Evolutionary conservation across 1,140 invertebrate species (phyloP).

Genomic region (Drosophila littoralis): DNA sequence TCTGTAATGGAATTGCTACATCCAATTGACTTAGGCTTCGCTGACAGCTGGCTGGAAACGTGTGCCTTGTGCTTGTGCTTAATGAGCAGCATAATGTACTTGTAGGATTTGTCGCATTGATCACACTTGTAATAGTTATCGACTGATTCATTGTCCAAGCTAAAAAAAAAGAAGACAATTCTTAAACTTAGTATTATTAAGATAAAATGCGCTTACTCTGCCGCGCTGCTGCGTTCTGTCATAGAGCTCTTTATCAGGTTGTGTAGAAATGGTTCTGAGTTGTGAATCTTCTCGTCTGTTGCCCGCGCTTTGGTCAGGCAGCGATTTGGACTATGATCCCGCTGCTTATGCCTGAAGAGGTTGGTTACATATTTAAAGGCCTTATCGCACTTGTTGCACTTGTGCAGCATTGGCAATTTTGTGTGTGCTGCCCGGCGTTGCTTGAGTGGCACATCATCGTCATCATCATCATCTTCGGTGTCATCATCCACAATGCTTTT

Average conservation of each 20-base stretch:
- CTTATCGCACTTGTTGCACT: slow-evolving; percentile 57
- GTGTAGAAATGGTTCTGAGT: background rate
- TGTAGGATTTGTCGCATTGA: slow-evolving; percentile 65
- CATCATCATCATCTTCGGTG: slow-evolving; percentile 38
- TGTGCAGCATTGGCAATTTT: slow-evolving; percentile 22
- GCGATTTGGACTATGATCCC: slow-evolving; percentile 24
- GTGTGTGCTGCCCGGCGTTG: slow-evolving; percentile 32
- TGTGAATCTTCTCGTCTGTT: background rate
- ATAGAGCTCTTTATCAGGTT: slow-evolving; percentile 11
- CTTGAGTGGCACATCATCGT: slow-evolving; percentile 57
- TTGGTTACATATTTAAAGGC: slow-evolving; percentile 61
- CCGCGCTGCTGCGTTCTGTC: background rate
- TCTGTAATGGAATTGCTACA: slow-evolving; percentile 13
- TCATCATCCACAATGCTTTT: slow-evolving; percentile 15
- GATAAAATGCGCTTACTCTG: slow-evolving; percentile 19
- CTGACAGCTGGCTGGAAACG: slow-evolving; percentile 27
- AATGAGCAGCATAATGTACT: slow-evolving; percentile 60
- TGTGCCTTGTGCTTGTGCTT: slow-evolving; percentile 61
- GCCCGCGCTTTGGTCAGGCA: background rate
- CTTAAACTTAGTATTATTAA: background rate
- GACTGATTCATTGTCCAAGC: slow-evolving; percentile 19
- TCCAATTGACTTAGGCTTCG: slow-evolving; percentile 20
- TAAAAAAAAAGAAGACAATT: background rate
- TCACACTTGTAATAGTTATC: slow-evolving; percentile 72
- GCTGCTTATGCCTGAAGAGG: slow-evolving; percentile 58